Conservation (phyloP, 2,797 vertebrate species). For the Pteronotus mesoamericanus region DNA sequence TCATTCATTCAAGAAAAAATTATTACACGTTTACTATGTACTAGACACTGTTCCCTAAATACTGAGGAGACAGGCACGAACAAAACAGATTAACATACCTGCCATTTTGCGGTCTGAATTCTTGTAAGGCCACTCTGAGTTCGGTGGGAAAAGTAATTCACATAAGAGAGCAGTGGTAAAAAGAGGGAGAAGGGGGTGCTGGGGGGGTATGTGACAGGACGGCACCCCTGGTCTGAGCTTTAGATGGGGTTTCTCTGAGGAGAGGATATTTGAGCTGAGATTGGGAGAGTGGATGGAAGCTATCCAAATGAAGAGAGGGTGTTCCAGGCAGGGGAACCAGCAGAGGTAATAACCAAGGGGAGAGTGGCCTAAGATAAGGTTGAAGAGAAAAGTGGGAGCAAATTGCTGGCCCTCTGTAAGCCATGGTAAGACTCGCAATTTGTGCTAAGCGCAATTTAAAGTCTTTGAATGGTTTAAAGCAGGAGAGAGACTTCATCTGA, state of each 20-base stretch:
- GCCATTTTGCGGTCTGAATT: not conserved
- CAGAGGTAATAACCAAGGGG: not conserved
- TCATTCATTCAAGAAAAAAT: not conserved
- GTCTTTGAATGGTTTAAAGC: not conserved
- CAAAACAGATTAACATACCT: not conserved
- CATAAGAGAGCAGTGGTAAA: not conserved
- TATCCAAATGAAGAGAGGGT: not conserved
- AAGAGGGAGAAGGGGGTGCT: not conserved
- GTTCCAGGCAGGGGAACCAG: not conserved
- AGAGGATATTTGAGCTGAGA: not conserved
- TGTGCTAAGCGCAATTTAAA: not conserved
- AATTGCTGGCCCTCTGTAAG: not conserved
- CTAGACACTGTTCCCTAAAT: not conserved
- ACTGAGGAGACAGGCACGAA: not conserved
- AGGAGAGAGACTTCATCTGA: not conserved
- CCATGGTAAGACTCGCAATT: not conserved
- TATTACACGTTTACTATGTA: not conserved
- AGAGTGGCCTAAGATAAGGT: not conserved
- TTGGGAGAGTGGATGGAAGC: not conserved
- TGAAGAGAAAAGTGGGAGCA: not conserved
- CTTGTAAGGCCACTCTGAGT: not conserved
- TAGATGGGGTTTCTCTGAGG: not conserved
- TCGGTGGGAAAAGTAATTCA: not conserved
- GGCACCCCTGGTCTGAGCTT: not conserved
- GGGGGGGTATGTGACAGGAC: too few relatives aligned